Conservation (phyloP, 2,888 invertebrate species). For the Graphium colonna region DNA sequence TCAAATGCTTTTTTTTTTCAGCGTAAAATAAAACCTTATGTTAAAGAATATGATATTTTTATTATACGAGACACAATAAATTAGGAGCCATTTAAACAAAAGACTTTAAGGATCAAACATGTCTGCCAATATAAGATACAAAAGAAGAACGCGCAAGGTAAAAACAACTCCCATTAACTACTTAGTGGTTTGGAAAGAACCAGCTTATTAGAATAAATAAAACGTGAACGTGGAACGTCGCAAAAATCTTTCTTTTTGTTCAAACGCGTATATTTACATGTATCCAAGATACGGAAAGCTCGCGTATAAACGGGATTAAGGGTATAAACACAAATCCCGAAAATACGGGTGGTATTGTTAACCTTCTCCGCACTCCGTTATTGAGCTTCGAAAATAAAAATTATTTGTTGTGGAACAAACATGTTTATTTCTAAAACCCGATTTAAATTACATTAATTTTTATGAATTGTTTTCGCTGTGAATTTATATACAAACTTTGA, state of each 20-base stretch:
- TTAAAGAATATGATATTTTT: too few relatives aligned
- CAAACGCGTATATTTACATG: constrained; percentile 17
- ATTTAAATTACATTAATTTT: background rate
- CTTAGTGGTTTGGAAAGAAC: background rate
- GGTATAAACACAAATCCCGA: constrained; percentile 21
- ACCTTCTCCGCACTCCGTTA: constrained; percentile 15
- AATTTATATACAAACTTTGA: background rate
- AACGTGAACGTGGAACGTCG: constrained; percentile 4
- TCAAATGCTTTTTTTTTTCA: too few relatives aligned
- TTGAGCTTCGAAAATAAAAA: constrained; percentile 11
- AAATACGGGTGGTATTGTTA: constrained; percentile 16
- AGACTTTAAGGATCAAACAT: too few relatives aligned
- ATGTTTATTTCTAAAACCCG: background rate
- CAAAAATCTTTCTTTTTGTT: constrained; percentile 12
- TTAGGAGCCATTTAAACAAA: too few relatives aligned
- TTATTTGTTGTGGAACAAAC: background rate
- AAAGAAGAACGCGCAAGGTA: background rate
- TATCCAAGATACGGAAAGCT: constrained; percentile 16
- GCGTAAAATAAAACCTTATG: too few relatives aligned
- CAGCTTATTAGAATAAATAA: background rate
- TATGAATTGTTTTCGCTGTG: too few relatives aligned
- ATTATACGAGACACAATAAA: too few relatives aligned
- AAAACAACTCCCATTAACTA: constrained; percentile 5
- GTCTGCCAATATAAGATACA: too few relatives aligned
- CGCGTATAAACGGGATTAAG: constrained; percentile 19